Evolutionary conservation across 2,113 vertebrate species (phyloP).

Genomic region (Rhagologus leucostigma): DNA sequence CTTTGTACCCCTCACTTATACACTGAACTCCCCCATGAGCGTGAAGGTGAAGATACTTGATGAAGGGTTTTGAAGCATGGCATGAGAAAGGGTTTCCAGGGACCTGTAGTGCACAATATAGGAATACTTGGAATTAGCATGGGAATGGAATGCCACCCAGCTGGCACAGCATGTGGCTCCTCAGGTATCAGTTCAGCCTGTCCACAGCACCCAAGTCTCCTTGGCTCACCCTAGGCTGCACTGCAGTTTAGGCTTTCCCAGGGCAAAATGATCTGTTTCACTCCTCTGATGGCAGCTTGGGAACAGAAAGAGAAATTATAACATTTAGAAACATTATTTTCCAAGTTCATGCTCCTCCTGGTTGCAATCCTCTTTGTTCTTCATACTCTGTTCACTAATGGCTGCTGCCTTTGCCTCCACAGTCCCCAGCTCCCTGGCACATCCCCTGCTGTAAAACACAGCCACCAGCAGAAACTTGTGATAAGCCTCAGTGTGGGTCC

Average conservation of each 20-base stretch:
- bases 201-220: not conserved
- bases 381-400: not conserved
- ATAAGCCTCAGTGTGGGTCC: not conserved
- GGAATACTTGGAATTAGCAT: not conserved
- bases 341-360: not conserved
- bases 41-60: accelerated
- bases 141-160: not conserved
- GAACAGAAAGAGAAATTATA: not conserved
- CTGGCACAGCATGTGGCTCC: accelerated
- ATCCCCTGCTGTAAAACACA: not conserved
- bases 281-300: not conserved
- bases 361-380: not conserved
- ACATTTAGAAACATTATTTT: not conserved
- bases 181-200: not conserved
- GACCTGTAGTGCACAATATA: accelerated
- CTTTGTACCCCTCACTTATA: not conserved
- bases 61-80: not conserved
- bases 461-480: not conserved
- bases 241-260: not conserved
- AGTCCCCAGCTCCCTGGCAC: not conserved
- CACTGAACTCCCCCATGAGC: accelerated
- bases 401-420: not conserved
- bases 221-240: not conserved
- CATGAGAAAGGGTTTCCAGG: not conserved
- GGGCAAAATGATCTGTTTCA: not conserved